These are phyloP conservation scores for Taurulus bubalis DNA, from an alignment of 2,113 vertebrate genomes.

Conservation along the genomic window DNA sequence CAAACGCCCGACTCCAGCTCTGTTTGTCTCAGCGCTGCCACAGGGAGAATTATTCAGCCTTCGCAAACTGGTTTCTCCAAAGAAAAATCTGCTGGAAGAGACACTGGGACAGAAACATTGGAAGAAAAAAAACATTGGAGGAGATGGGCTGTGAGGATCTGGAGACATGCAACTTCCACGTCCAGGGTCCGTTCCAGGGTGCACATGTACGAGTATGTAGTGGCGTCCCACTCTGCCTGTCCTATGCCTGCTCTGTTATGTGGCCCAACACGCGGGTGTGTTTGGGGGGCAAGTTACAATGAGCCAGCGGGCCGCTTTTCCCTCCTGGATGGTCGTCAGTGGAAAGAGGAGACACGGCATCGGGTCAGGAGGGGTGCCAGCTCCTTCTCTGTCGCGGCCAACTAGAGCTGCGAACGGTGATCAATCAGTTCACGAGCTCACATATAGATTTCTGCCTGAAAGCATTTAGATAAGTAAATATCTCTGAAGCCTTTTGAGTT, in stretches of 20 bases:
- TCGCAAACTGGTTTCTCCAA: conserved; percentile 23
- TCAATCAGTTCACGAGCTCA: conserved; percentile 18
- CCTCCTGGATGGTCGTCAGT: conserved; percentile 33
- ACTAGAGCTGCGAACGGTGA: neutral
- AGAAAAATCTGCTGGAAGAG: conserved; percentile 19
- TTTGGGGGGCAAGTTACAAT: conserved; percentile 35
- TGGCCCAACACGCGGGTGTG: conserved; percentile 23
- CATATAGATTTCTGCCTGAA: conserved; percentile 51
- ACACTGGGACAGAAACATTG: conserved; percentile 18
- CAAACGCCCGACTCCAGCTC: conserved; percentile 15
- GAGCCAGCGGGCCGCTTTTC: conserved; percentile 33
- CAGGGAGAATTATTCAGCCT: conserved; percentile 17
- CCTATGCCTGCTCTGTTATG: neutral
- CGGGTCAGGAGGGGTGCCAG: conserved; percentile 40
- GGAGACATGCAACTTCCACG: conserved; percentile 53
- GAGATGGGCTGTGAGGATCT: conserved; percentile 58
- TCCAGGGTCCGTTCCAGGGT: conserved; percentile 40
- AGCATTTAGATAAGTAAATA: conserved; percentile 56
- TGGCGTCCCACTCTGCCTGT: neutral
- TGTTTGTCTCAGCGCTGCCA: conserved; percentile 30
- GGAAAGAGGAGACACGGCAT: conserved; percentile 38
- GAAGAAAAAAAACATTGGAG: conserved; percentile 36
- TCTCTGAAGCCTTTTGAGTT: neutral
- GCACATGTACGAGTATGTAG: conserved; percentile 8
- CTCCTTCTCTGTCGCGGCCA: conserved; percentile 4